phyloP scores from a whole-genome alignment of 2,888 invertebrate genomes.

The Tipula helvola region DNA sequence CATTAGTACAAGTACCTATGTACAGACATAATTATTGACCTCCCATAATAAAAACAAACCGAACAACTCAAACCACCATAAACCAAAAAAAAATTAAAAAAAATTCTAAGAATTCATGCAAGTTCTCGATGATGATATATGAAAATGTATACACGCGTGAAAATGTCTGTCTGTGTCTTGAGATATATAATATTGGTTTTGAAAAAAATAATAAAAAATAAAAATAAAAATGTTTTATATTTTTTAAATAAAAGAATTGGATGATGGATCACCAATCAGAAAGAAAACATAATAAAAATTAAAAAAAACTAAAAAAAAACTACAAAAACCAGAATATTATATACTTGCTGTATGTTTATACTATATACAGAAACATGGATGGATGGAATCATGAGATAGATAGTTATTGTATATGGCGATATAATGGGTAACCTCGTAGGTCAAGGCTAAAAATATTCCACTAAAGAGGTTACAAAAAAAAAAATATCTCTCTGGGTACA shows the following conservation, averaged over 20 bases:
- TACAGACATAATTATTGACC: not conserved
- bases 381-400: not conserved
- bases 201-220: not conserved
- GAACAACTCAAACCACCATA: not conserved
- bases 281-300: conserved; percentile 19
- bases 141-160: not conserved
- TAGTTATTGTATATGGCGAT: not conserved
- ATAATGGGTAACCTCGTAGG: conserved; percentile 13
- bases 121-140: not conserved
- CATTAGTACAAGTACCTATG: too few relatives aligned
- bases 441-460: conserved; percentile 13
- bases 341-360: not conserved
- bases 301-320: not conserved
- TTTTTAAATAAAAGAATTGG: conserved; percentile 12
- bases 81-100: not conserved
- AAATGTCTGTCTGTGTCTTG: not conserved
- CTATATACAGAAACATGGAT: not conserved
- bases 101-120: not conserved
- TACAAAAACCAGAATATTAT: not conserved
- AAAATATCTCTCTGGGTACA: not conserved
- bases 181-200: not conserved
- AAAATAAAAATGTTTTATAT: not conserved
- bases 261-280: conserved; percentile 37
- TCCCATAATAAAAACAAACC: not conserved
- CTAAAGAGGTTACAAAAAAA: not conserved